phyloP scores from a whole-genome alignment of 2,113 vertebrate species.

The Rallus limicola region DNA sequence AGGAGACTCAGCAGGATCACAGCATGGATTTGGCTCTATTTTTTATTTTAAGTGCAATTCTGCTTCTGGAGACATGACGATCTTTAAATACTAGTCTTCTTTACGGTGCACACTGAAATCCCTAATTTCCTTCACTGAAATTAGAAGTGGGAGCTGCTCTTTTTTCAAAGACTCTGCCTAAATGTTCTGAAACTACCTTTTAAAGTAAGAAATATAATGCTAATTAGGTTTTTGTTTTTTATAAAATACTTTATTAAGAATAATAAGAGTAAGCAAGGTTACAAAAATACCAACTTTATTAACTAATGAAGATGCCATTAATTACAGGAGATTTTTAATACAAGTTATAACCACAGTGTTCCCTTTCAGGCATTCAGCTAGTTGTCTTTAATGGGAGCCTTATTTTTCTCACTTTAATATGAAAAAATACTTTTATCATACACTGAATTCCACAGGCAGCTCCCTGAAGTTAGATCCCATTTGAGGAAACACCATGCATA shows the following conservation, averaged over 20 bases:
- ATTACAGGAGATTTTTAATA: slow-evolving; percentile 76
- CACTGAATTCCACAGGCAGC: slow-evolving; percentile 56
- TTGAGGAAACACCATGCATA: slow-evolving; percentile 30
- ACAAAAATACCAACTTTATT: slow-evolving; percentile 83
- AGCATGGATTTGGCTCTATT: neutral
- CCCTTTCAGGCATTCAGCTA: slow-evolving; percentile 57
- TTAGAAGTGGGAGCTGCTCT: too few species aligned
- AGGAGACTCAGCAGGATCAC: neutral
- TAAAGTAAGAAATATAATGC: slow-evolving; percentile 42
- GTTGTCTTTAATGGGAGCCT: slow-evolving; percentile 41
- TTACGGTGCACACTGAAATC: neutral
- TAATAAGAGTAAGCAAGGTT: slow-evolving; percentile 77
- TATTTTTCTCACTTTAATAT: slow-evolving; percentile 63
- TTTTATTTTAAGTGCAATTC: neutral
- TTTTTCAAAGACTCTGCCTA: too few species aligned
- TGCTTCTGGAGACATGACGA: neutral
- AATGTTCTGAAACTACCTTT: neutral
- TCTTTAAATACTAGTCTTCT: neutral
- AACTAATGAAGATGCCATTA: slow-evolving; percentile 66
- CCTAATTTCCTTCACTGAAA: neutral
- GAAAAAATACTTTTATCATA: slow-evolving; percentile 56
- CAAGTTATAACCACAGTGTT: slow-evolving; percentile 75
- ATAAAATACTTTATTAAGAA: slow-evolving; percentile 84
- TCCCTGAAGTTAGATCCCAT: slow-evolving; percentile 40
- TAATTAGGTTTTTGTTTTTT: slow-evolving; percentile 42